A percentile compares a stretch with the other conserved stretches of the same genome.
These are phyloP conservation scores for Colletes latitarsis DNA, from an alignment of 1,140 invertebrate genomes.

Conservation along the genomic window DNA sequence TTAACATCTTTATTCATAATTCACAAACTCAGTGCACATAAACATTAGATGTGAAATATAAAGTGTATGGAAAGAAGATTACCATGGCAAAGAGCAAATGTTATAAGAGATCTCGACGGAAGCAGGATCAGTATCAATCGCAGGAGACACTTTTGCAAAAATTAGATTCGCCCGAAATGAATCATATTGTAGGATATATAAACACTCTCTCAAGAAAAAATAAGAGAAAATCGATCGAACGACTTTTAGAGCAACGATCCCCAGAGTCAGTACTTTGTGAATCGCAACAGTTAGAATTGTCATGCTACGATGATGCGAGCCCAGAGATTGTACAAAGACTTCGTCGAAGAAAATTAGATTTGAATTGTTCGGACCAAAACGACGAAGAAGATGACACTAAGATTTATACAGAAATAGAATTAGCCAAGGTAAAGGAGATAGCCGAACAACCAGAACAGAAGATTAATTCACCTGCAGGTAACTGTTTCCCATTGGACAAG, in stretches of 20 bases:
- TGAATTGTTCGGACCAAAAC: conserved; percentile 52
- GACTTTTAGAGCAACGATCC: conserved; percentile 36
- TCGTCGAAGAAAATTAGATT: conserved; percentile 41
- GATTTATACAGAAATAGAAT: background rate
- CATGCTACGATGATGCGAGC: conserved; percentile 54
- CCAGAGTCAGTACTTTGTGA: conserved; percentile 63
- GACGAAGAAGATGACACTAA: background rate
- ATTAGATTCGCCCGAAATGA: background rate
- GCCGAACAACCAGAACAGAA: background rate
- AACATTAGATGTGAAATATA: background rate
- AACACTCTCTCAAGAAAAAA: background rate
- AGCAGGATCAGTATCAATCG: background rate
- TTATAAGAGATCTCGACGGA: conserved; percentile 19
- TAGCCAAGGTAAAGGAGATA: background rate
- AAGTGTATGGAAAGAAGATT: background rate
- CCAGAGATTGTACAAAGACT: conserved; percentile 50
- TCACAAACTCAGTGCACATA: background rate
- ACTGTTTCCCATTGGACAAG: conserved; percentile 46
- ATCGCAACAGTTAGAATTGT: conserved; percentile 5
- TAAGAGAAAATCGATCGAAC: background rate
- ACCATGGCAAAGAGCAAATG: conserved; percentile 13
- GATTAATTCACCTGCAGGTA: background rate
- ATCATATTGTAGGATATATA: background rate
- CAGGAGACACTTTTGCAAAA: conserved; percentile 8
- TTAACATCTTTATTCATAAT: background rate